Evolutionary conservation across 2,113 vertebrate genomes (phyloP).

Genomic region (Bucco capensis): DNA sequence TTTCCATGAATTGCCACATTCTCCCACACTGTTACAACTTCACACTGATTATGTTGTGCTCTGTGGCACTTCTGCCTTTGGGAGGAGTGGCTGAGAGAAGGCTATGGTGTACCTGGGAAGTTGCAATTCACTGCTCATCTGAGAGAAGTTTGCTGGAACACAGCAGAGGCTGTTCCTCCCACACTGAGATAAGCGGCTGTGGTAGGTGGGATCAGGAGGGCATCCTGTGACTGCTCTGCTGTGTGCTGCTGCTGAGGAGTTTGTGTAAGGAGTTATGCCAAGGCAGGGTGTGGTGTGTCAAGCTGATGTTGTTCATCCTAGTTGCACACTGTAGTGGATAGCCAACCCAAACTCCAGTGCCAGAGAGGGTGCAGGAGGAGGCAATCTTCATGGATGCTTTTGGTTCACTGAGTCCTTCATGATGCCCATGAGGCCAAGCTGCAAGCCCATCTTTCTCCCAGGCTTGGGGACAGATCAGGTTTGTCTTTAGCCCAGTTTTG

Average conservation of each 20-base stretch:
- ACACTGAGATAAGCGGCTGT: background rate
- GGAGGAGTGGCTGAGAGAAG: slow-evolving; percentile 5
- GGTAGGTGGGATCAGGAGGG: background rate
- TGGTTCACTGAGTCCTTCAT: background rate
- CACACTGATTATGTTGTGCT: background rate
- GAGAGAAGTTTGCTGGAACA: background rate
- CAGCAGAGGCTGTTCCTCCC: background rate
- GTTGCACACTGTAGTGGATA: background rate
- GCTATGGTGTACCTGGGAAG: background rate
- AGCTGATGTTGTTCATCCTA: background rate
- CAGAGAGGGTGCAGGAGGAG: background rate
- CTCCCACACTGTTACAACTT: slow-evolving; percentile 35
- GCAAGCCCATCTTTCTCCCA: background rate
- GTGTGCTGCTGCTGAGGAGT: background rate
- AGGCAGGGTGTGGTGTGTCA: background rate
- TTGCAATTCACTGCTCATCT: background rate
- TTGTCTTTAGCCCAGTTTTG: background rate
- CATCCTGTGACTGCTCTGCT: background rate
- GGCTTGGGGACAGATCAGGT: background rate
- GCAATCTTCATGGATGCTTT: accelerated
- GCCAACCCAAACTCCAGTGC: background rate
- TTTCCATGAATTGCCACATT: slow-evolving; percentile 55
- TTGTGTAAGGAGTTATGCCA: background rate
- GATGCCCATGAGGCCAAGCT: accelerated
- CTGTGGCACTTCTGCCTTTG: background rate